Evolutionary conservation across 2,888 invertebrate genomes (phyloP).

Genomic region (Chorisops tibialis): DNA sequence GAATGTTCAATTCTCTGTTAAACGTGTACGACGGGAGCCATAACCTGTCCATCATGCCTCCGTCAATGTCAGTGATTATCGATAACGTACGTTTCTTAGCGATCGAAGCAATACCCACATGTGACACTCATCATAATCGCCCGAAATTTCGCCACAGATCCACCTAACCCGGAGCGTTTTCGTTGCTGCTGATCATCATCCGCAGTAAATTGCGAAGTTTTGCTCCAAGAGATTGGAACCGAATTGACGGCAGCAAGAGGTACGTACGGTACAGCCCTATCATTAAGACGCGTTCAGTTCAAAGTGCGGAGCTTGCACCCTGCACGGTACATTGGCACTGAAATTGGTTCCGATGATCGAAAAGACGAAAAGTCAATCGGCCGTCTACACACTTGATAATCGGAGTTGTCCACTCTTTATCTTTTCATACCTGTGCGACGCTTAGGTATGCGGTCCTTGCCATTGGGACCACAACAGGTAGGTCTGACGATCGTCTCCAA

Average conservation of each 20-base stretch:
- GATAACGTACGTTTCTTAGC: constrained; percentile 6
- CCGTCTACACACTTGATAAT: neutral
- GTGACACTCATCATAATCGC: constrained; percentile 33
- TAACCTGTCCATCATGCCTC: constrained; percentile 15
- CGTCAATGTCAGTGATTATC: constrained; percentile 18
- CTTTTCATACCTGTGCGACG: constrained; percentile 11
- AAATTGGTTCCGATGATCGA: constrained; percentile 6
- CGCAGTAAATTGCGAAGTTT: neutral
- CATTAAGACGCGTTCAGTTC: constrained; percentile 20
- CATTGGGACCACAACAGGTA: neutral
- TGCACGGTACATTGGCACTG: neutral
- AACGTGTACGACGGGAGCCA: constrained; percentile 13
- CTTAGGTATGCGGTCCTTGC: constrained; percentile 8
- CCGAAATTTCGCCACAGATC: constrained; percentile 20
- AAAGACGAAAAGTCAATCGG: constrained; percentile 8
- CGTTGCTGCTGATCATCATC: neutral
- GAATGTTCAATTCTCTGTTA: neutral
- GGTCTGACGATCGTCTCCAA: neutral
- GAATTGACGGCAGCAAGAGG: neutral
- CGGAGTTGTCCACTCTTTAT: constrained; percentile 10
- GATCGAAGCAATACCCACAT: constrained; percentile 24
- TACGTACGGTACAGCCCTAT: constrained; percentile 9
- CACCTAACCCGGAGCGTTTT: neutral
- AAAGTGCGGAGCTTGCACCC: constrained; percentile 4
- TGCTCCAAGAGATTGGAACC: neutral